Percentiles rank a stretch among this genome's conserved stretches.
Evolutionary conservation across 2,888 invertebrate species (phyloP).

Genomic region (Drosophila rubida): DNA sequence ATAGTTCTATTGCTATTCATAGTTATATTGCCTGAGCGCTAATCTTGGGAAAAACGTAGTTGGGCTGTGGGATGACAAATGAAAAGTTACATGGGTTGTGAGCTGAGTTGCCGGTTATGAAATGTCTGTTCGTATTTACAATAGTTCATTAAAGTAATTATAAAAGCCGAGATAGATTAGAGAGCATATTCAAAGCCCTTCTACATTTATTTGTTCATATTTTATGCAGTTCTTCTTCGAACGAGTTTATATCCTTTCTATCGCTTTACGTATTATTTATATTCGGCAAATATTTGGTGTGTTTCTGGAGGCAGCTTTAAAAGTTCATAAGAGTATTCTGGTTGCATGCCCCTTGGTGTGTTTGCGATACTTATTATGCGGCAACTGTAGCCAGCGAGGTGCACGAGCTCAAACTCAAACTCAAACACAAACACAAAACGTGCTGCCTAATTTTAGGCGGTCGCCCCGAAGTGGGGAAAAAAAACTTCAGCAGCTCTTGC

Average conservation of each 20-base stretch:
- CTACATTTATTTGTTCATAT: no score
- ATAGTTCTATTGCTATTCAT: constrained; percentile 2
- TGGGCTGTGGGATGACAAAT: no score
- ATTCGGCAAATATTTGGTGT: not conserved
- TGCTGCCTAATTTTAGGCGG: constrained; percentile 69
- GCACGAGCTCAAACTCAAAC: constrained; percentile 32
- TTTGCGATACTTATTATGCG: constrained; percentile 72
- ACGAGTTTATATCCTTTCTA: no score
- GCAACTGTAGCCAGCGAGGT: constrained; percentile 55
- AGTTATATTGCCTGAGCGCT: not conserved
- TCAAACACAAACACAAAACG: constrained; percentile 49
- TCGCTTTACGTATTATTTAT: not conserved
- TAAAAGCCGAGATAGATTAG: no score
- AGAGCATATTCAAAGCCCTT: no score
- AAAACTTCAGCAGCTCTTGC: constrained; percentile 15
- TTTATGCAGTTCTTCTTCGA: no score
- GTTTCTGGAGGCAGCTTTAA: constrained; percentile 15
- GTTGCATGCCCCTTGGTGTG: constrained; percentile 17
- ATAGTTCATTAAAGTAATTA: no score
- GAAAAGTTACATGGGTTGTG: no score
- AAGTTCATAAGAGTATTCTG: constrained; percentile 2
- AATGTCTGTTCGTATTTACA: no score
- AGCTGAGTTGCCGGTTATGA: no score
- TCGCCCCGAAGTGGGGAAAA: not conserved
- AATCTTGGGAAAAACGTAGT: not conserved